Base-by-base conservation (phyloP, 2,888 invertebrate genomes). In the Protophormia terraenovae region DNA sequence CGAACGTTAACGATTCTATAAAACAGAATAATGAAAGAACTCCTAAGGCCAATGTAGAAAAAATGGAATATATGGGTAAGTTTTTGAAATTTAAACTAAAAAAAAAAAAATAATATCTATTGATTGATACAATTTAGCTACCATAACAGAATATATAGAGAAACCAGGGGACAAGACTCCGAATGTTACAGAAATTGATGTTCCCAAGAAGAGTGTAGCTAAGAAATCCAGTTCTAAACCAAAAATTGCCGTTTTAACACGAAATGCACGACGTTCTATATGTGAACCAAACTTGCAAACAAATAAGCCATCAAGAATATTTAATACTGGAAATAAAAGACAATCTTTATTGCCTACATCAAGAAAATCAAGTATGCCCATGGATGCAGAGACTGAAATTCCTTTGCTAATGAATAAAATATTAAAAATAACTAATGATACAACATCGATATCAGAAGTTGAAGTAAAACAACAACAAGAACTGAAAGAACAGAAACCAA, bases 341-440 rank as follows among this genome's bases (percentile, higher is more conserved):
- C 60, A 66, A 10, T 87, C 87, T 8, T 10, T 83, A 0, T 66
- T 80, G n/a, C 81, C 84, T n/a, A 47, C 64, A 8, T 47, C 41
- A 19, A 78, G 41, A 41, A 84, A 84, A 72, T n/a, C 75, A 0
- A 45, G 53, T 14, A 8, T 50, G 14, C 47, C 22, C 50, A 81
- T 80, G 1, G 83, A 87, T 45, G 53, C 81, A 7, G 89, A 87
- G 1, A 83, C 86, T 0, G 90, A 92, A 71, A 89, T 92, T 7
- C 89, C 90, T 0, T 83, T 90, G 19, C 71, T 91, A 16, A 88
- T 92, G 24, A 86, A 45, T 12, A 90, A 89, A 69, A 89, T 90
- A 12, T 41, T 92, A 1, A 90, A 90, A 78, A 86, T 92, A 12
- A 86, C 89, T 0, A 87, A 87, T 0, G 87, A 87, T 5, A 72